Conservation (phyloP, 2,113 vertebrate species). For the Gulo gulo region DNA sequence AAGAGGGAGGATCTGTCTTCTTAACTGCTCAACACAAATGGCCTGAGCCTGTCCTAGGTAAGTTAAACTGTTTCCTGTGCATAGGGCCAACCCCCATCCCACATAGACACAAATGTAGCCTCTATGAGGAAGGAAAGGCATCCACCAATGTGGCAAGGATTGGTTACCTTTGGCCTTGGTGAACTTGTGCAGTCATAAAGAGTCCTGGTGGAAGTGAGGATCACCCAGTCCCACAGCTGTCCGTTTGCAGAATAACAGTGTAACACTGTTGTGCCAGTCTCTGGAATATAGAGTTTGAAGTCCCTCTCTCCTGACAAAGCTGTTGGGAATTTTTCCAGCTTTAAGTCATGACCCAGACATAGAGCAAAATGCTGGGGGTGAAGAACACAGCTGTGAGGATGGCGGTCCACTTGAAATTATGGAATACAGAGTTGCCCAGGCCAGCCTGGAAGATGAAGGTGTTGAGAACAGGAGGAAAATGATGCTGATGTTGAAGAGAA, state of each 20-base stretch:
- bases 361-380: conserved; percentile 92
- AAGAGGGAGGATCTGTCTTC: neutral
- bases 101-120: neutral
- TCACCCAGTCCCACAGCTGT: conserved; percentile 93
- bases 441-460: conserved; percentile 98
- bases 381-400: conserved; percentile 89
- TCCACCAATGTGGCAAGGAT: neutral
- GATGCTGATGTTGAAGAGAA: conserved; percentile 95
- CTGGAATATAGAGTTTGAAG: conserved; percentile 91
- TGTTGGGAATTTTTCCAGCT: conserved; percentile 88
- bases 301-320: conserved; percentile 93
- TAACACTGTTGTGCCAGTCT: conserved; percentile 90
- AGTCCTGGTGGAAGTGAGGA: conserved; percentile 93
- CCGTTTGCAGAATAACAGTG: conserved; percentile 96
- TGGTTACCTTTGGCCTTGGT: conserved; percentile 87
- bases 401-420: conserved; percentile 93
- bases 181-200: conserved; percentile 93
- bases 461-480: conserved; percentile 98
- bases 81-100: neutral
- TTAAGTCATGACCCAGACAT: conserved; percentile 94
- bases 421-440: conserved; percentile 91
- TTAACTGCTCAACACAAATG: neutral
- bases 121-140: neutral
- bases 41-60: neutral
- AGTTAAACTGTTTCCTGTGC: neutral